Evolutionary conservation across 2,797 vertebrate genomes (phyloP).

Genomic region (Hozukius guyotensis): DNA sequence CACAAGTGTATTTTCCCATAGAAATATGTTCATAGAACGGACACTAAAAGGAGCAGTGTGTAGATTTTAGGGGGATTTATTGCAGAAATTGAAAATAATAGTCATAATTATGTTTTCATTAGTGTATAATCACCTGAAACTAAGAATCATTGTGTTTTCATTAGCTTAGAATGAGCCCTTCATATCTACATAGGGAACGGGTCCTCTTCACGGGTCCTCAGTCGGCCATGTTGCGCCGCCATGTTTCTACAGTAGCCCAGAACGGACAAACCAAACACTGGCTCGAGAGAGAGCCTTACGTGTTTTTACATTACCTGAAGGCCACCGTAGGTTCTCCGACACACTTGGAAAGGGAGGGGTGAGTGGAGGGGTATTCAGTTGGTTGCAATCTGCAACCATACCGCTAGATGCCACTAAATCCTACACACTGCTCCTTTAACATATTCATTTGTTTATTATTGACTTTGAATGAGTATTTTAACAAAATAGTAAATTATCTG

Average conservation of each 20-base stretch:
- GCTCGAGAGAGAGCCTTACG: no score
- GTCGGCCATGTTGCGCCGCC: not conserved
- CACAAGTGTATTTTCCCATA: not conserved
- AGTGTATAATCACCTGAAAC: no score
- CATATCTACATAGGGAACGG: no score
- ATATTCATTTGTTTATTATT: not conserved
- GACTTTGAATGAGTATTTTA: not conserved
- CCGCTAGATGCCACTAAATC: no score
- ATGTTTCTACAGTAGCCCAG: no score
- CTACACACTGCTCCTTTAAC: not conserved
- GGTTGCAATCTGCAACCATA: no score
- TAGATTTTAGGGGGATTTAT: not conserved
- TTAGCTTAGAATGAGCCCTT: not conserved
- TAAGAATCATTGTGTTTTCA: not conserved
- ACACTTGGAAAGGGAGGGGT: no score
- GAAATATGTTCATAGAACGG: not conserved
- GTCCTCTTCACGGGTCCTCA: not conserved
- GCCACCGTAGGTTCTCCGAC: no score
- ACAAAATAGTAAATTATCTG: not conserved
- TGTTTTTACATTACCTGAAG: no score
- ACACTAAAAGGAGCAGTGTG: not conserved
- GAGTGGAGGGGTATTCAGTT: no score
- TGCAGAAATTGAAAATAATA: not conserved
- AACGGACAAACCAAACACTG: no score
- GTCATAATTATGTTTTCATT: no score